Conservation (phyloP, 2,888 invertebrate species). For the Folsomia manolachei region DNA sequence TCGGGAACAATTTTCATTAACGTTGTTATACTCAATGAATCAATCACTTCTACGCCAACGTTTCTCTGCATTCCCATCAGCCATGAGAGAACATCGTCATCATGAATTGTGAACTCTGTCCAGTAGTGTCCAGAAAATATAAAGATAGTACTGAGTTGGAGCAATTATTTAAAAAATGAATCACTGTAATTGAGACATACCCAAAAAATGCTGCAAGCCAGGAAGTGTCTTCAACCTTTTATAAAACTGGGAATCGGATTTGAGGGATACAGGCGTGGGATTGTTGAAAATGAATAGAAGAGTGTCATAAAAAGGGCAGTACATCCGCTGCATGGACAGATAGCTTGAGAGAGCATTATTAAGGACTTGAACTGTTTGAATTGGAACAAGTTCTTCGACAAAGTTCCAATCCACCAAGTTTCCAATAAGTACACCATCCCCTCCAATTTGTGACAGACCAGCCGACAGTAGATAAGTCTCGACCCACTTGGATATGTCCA, state of each 20-base stretch:
- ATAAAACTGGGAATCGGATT: conserved; percentile 34
- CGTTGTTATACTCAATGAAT: conserved; percentile 29
- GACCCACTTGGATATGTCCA: conserved; percentile 40
- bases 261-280: conserved; percentile 34
- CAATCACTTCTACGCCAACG: conserved; percentile 28
- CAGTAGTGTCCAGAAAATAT: no score
- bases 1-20: conserved; percentile 42
- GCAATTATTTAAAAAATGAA: background rate
- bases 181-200: conserved; percentile 14
- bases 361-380: conserved; percentile 33
- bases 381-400: conserved; percentile 40
- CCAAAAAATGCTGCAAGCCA: conserved; percentile 44
- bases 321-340: conserved; percentile 45
- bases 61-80: conserved; percentile 31
- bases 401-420: conserved; percentile 41
- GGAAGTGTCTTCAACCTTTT: conserved; percentile 38
- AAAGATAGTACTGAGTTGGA: background rate
- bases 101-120: conserved; percentile 42
- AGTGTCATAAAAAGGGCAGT: conserved; percentile 47
- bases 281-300: conserved; percentile 46
- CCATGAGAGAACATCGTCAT: conserved; percentile 36
- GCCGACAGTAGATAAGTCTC: conserved; percentile 35
- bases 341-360: conserved; percentile 35
- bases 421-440: conserved; percentile 38
- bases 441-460: conserved; percentile 33